Base-by-base conservation (phyloP, 1,140 invertebrate species). In the Choristoneura fumiferana region DNA sequence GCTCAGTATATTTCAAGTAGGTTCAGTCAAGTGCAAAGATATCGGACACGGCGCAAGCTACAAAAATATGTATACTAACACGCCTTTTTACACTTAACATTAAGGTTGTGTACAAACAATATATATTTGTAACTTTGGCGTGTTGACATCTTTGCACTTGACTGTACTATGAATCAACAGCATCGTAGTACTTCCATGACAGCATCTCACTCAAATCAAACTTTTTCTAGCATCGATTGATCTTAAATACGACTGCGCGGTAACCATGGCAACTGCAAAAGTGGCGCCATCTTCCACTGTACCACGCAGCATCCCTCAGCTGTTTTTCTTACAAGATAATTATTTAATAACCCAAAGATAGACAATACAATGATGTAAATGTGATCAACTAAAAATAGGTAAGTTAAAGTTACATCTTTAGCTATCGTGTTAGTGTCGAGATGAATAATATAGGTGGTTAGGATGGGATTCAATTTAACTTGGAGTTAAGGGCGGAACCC, bases 271-370 rank as follows among this genome's bases (percentile, higher is more conserved):
- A 69, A 79, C 68, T 15, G n/a, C 65, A 71, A 81, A 83, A 73
- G 57, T 56, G 57, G 77, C 76, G 78, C 78, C 77, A 82, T 73
- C 74, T 80, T 36, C 61, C 62, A 73, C 68, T 62, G 49, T 39
- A 36, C 54, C 38, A 39, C 6, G 2, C 82, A 85, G 81, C 78
- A 76, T 87, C 82, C 63, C 36, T 63, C 68, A 63, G 71, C 72
- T 64, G 63, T 65, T 60, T 12, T 12, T 34, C 57, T 75, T 74
- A 78, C 65, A 60, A 71, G 73, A 78, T 36, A 67, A 64, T 38
- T 13, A 58, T 35, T 62, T 58, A 60, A 49, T 40, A 35, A 36
- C 29, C 18, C 39, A 43, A 40, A 36, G 38, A 29, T 52, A 59
- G 12, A 39, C 8, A 59, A 55, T 55, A 36, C 56, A 36, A 49